These are phyloP conservation scores for Geophilus truncorum DNA, from an alignment of 2,888 invertebrate genomes.

Conservation along the genomic window DNA sequence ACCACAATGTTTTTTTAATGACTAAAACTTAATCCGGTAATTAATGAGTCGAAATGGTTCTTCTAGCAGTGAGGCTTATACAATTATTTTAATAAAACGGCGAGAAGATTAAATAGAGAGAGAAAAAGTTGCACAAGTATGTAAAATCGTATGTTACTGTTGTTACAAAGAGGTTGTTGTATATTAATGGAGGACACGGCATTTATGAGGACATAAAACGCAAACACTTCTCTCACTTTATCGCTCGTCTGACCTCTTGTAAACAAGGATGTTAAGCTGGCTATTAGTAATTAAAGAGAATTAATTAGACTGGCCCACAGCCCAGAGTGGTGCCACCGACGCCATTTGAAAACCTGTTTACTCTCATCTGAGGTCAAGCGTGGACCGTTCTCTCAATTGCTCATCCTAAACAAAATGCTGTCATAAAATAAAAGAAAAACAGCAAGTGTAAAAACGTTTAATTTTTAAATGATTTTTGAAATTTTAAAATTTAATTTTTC, in stretches of 20 bases:
- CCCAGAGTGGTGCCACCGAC: constrained; percentile 31
- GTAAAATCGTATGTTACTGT: constrained; percentile 8
- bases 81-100: not conserved
- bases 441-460: not conserved
- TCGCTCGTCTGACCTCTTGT: constrained; percentile 35
- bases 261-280: constrained; percentile 36
- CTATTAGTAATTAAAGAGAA: constrained; percentile 36
- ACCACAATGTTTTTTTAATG: constrained; percentile 20
- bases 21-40: constrained; percentile 25
- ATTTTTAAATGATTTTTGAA: too few species aligned
- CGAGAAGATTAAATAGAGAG: not conserved
- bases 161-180: constrained; percentile 25
- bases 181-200: constrained; percentile 32
- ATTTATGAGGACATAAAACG: constrained; percentile 35
- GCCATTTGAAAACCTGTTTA: constrained; percentile 33
- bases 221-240: constrained; percentile 34
- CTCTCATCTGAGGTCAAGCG: constrained; percentile 31
- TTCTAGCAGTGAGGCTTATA: not conserved
- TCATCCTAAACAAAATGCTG: not conserved
- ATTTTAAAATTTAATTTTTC: too few species aligned
- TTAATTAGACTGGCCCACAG: constrained; percentile 34
- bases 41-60: constrained; percentile 16
- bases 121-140: not conserved
- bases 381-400: constrained; percentile 14
- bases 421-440: not conserved